These are phyloP conservation scores for Platysteira castanea DNA, from an alignment of 2,113 vertebrate genomes.

Conservation along the genomic window DNA sequence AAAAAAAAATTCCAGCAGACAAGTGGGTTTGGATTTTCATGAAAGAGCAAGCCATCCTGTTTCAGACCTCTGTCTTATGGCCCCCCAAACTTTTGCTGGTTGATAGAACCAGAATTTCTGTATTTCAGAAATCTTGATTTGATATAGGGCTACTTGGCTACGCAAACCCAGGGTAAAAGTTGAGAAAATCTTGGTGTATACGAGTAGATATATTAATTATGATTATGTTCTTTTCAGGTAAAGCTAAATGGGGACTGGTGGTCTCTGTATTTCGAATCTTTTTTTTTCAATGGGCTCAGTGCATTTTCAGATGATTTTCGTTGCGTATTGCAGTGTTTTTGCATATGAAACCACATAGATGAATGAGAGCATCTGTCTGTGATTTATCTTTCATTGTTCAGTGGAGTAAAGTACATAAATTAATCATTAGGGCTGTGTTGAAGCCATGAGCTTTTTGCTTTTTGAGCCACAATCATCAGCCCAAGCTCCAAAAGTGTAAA, in stretches of 20 bases:
- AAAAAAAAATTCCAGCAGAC: neutral
- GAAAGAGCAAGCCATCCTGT: neutral
- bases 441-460: neutral
- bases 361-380: slow-evolving; percentile 3
- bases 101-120: neutral
- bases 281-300: neutral
- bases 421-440: neutral
- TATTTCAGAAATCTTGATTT: neutral
- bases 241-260: neutral
- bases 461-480: neutral
- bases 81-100: neutral
- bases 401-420: neutral
- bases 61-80: neutral
- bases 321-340: neutral
- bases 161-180: neutral
- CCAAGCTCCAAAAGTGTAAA: neutral
- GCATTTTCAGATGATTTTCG: neutral
- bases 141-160: neutral
- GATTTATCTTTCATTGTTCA: slow-evolving; percentile 2
- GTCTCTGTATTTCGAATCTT: neutral
- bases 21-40: neutral
- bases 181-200: neutral
- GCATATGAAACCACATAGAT: neutral
- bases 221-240: neutral
- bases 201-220: neutral